Conservation (phyloP, 2,113 vertebrate genomes). For the Turnix velox region DNA sequence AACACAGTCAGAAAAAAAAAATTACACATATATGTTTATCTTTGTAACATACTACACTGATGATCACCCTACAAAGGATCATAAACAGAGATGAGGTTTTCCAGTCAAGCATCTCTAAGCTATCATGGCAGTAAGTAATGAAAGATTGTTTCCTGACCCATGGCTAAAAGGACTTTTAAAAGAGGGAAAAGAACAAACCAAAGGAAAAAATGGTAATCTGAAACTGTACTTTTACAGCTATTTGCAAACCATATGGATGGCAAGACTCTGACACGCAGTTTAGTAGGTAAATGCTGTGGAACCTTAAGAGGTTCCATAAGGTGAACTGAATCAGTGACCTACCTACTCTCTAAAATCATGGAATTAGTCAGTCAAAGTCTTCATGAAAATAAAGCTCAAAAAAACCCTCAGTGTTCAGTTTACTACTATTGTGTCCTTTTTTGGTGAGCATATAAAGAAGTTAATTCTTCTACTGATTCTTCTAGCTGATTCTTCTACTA, state of each 20-base stretch:
- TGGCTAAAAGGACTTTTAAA: neutral
- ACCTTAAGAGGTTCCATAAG: neutral
- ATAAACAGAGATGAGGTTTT: neutral
- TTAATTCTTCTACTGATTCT: too few relatives aligned
- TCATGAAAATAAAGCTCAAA: neutral
- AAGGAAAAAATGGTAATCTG: neutral
- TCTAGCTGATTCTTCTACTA: neutral
- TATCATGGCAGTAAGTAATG: neutral
- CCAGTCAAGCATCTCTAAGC: neutral
- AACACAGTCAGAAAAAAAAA: neutral
- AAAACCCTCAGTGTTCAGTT: rapidly evolving
- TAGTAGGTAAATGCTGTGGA: neutral
- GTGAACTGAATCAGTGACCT: neutral
- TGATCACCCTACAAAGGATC: neutral
- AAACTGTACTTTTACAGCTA: neutral
- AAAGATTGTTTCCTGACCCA: neutral
- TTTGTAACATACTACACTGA: neutral
- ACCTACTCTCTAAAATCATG: neutral
- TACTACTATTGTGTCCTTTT: neutral
- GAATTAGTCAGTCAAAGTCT: neutral
- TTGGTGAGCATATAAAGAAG: neutral
- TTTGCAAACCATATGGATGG: neutral
- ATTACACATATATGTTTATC: neutral
- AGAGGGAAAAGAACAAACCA: neutral
- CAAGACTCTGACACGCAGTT: neutral